Evolutionary conservation across 23 tunicate genomes (phyloP), one percentile per base, ranked within the genome.

Genomic region (Styela clava): DNA sequence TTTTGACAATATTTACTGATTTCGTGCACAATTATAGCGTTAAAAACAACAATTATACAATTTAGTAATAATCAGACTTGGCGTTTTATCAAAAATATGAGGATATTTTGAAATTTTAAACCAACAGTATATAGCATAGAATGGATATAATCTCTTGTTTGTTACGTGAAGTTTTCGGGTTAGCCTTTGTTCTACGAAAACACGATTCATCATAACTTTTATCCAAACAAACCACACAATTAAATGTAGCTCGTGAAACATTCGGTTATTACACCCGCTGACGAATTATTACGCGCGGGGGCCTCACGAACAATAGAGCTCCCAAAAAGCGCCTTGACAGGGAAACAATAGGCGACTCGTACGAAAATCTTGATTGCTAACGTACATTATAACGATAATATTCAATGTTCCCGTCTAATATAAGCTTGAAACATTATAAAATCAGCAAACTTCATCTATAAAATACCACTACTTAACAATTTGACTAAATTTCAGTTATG

Each of bases 191-290:
- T 71, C 77, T 71, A 3, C 7, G 35, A 22, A 3, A 21, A 21
- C 77, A 2, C 77, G 24, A 71, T 71, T 71, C 77, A 71, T 71
- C 77, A 71, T 28, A 18, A 71, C 35, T 28, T 71, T 34, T 71
- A 71, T 71, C 77, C 77, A 71, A 71, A 71, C 77, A 71, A 32
- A 29, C 32, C 77, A 34, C 77, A 71, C 77, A 71, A 71, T 71
- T 71, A 71, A 34, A 71, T 33, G 35, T 71, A 26, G 34, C 35
- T 71, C 77, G 77, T 34, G 77, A 28, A 71, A 71, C 77, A 71
- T 71, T 71, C 77, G 34, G 35, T 71, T 71, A 71, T 44, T 44
- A 44, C 56, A 71, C 77, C 77, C 34, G 77, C 77, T 35, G 34
- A 33, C 77, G 77, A 71, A 71, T 71, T 71, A 71, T 19, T 71